A percentile compares a stretch with the other conserved stretches of the same genome.
Conservation (phyloP, 2,113 vertebrate species). For the Peromyscus leucopus region DNA sequence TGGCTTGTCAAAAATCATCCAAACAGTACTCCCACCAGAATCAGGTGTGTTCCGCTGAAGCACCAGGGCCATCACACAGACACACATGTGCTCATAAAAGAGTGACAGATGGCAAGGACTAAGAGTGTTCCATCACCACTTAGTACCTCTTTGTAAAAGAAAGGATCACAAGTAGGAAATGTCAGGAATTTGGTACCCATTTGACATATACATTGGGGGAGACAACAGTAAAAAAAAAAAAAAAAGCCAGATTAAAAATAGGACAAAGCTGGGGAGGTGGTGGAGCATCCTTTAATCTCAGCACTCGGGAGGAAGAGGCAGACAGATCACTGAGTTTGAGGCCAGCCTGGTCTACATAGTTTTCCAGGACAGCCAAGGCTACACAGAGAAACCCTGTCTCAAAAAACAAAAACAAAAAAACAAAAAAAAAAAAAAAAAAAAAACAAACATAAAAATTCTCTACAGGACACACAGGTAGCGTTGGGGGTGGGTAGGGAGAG, state of each 20-base stretch:
- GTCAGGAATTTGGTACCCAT: conserved; percentile 44
- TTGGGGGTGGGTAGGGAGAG: too few relatives aligned
- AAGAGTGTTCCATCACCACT: background rate
- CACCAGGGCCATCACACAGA: background rate
- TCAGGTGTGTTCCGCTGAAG: background rate
- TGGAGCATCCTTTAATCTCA: background rate
- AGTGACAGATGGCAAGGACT: background rate
- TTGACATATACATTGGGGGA: conserved; percentile 17
- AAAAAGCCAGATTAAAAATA: background rate
- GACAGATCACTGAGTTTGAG: background rate
- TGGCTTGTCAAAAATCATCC: background rate
- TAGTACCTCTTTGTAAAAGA: conserved; percentile 20
- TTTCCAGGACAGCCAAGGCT: background rate
- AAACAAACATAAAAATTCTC: background rate
- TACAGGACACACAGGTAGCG: background rate
- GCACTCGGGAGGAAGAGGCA: background rate
- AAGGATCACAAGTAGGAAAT: conserved; percentile 4
- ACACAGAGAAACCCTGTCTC: background rate
- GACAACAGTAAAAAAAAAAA: conserved; percentile 24
- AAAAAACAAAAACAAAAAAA: background rate
- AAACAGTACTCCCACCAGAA: background rate
- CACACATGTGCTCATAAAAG: background rate
- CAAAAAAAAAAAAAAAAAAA: too few relatives aligned
- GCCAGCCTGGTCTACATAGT: background rate
- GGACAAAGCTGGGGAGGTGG: background rate